Percentiles rank a stretch among this genome's conserved stretches.
phyloP scores from a whole-genome alignment of 2,888 invertebrate species.

The Pheosia gnoma region DNA sequence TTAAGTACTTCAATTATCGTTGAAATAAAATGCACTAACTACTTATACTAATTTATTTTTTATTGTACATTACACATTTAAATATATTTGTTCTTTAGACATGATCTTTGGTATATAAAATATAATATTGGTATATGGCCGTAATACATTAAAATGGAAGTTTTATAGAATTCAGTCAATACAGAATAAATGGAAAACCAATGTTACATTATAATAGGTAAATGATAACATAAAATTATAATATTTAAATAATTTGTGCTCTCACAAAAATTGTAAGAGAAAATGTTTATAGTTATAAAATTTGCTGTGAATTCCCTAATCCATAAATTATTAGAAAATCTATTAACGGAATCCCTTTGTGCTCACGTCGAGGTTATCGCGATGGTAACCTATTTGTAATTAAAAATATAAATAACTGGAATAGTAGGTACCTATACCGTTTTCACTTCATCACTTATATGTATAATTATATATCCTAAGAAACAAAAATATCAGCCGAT shows the following conservation, averaged over 20 bases:
- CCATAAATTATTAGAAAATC: not conserved
- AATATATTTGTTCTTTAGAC: constrained; percentile 75
- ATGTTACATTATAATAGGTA: constrained; percentile 43
- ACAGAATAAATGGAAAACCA: constrained; percentile 50
- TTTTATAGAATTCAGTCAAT: constrained; percentile 60
- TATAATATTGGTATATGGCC: constrained; percentile 76
- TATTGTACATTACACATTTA: constrained; percentile 53
- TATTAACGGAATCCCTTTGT: not conserved
- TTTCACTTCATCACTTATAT: too few relatives aligned
- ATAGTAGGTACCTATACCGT: too few relatives aligned
- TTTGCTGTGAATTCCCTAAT: not conserved
- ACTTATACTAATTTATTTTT: not conserved
- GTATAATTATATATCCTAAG: too few relatives aligned
- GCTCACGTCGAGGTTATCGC: not conserved
- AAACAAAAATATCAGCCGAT: too few relatives aligned
- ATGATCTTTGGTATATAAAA: constrained; percentile 78
- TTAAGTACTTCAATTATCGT: too few relatives aligned
- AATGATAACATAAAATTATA: constrained; percentile 24
- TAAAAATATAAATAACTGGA: too few relatives aligned
- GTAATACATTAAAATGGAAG: constrained; percentile 66
- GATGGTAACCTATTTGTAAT: too few relatives aligned
- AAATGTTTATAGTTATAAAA: constrained; percentile 15
- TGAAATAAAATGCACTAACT: not conserved
- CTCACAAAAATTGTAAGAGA: constrained; percentile 25
- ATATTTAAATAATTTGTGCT: constrained; percentile 47